phyloP scores from a whole-genome alignment of 30 jellyfish, hydroid and myxozoan species.

The Sanderia malayensis region DNA sequence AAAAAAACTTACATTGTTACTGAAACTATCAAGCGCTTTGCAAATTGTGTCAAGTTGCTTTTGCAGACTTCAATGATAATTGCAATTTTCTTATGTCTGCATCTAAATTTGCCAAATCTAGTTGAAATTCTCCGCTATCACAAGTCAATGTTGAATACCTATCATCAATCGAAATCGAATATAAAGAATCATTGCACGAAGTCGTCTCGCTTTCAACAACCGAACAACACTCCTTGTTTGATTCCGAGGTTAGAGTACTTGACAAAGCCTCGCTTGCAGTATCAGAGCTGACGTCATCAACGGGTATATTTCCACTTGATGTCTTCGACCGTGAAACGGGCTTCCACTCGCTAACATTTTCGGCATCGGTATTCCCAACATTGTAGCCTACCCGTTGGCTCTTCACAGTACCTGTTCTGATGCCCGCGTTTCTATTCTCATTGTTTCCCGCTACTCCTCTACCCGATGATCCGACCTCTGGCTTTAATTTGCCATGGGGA shows the following conservation, averaged over 20 bases:
- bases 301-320: background rate
- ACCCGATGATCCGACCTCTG: background rate
- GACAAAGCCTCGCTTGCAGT: slow-evolving; percentile 9
- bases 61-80: slow-evolving; percentile 33
- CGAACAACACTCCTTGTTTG: background rate
- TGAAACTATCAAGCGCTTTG: no score
- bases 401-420: background rate
- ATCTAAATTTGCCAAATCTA: slow-evolving; percentile 45
- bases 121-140: slow-evolving; percentile 53
- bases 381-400: no score
- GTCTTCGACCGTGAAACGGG: background rate
- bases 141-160: slow-evolving; percentile 47
- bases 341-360: no score
- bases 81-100: slow-evolving; percentile 45
- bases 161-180: slow-evolving; percentile 13
- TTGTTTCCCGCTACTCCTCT: background rate
- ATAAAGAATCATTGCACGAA: background rate
- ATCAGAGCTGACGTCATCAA: background rate
- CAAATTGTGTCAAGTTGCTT: no score
- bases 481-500: background rate
- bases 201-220: background rate
- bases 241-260: slow-evolving; percentile 1
- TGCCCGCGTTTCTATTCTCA: background rate
- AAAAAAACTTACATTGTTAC: no score
- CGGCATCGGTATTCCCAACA: background rate